A percentile compares a stretch with the other conserved stretches of the same genome.
Evolutionary conservation across 2,113 vertebrate genomes (phyloP).

Genomic region (Nibea coibor): DNA sequence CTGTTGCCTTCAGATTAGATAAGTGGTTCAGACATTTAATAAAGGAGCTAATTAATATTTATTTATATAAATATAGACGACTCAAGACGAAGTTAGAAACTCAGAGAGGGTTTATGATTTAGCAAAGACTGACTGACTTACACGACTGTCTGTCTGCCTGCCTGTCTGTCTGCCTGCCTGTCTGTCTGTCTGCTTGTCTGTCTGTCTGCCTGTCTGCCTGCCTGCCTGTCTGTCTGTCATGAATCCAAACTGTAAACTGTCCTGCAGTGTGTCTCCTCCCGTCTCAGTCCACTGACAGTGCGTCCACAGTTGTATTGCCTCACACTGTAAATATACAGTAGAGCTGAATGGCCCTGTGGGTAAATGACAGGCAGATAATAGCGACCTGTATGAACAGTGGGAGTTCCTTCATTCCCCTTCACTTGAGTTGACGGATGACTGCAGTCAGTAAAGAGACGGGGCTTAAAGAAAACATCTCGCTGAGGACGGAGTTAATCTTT

Average conservation of each 20-base stretch:
- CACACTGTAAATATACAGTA: constrained; percentile 5
- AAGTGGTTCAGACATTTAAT: no score
- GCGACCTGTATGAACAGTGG: constrained; percentile 47
- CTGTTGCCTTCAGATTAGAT: no score
- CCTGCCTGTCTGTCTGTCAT: background rate
- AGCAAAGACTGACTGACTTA: no score
- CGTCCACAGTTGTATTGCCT: background rate
- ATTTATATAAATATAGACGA: no score
- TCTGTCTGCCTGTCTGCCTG: no score
- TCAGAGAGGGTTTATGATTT: no score
- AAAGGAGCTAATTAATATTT: no score
- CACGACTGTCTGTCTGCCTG: no score
- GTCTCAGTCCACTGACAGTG: background rate
- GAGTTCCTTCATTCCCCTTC: constrained; percentile 29
- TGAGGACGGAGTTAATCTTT: constrained; percentile 36
- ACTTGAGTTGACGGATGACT: constrained; percentile 31
- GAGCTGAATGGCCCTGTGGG: constrained; percentile 4
- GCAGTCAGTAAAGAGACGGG: background rate
- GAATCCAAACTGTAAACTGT: background rate
- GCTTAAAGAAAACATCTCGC: background rate
- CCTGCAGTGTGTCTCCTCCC: no score
- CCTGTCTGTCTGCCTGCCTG: no score
- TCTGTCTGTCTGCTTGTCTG: no score
- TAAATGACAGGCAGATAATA: constrained; percentile 29
- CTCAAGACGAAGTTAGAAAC: no score